Evolutionary conservation across 2,797 vertebrate genomes (phyloP).

Genomic region (Parauchenoglanis punctatus): DNA sequence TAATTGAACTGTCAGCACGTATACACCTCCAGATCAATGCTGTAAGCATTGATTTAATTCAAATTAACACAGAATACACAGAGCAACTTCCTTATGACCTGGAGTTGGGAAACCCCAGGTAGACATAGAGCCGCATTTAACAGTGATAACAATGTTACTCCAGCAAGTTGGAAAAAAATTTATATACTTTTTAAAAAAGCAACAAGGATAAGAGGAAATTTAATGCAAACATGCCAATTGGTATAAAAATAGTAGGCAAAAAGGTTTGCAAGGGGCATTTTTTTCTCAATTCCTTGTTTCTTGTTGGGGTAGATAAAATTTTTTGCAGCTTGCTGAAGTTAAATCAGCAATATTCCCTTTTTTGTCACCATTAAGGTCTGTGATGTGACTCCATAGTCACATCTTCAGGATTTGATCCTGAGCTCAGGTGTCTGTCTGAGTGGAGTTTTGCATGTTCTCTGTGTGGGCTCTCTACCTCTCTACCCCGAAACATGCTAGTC

Average conservation of each 20-base stretch:
- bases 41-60: conserved; percentile 72
- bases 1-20: conserved; percentile 68
- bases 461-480: conserved; percentile 43
- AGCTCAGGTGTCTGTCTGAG: background rate
- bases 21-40: conserved; percentile 64
- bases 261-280: background rate
- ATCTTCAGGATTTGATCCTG: background rate
- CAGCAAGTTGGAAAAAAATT: background rate
- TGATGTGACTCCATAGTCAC: conserved; percentile 23
- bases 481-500: background rate
- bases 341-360: background rate
- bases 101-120: conserved; percentile 58
- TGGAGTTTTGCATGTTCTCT: background rate
- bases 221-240: background rate
- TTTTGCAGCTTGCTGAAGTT: background rate
- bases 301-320: background rate
- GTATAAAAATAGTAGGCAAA: background rate
- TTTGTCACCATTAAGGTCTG: background rate
- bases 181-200: too few species aligned
- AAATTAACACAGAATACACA: conserved; percentile 47
- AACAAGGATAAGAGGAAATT: background rate
- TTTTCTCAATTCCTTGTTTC: background rate
- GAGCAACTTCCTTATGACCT: conserved; percentile 52
- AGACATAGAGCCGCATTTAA: conserved; percentile 61
- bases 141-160: background rate